phyloP scores from a whole-genome alignment of 2,113 vertebrate species.

The Loxodonta africana region DNA sequence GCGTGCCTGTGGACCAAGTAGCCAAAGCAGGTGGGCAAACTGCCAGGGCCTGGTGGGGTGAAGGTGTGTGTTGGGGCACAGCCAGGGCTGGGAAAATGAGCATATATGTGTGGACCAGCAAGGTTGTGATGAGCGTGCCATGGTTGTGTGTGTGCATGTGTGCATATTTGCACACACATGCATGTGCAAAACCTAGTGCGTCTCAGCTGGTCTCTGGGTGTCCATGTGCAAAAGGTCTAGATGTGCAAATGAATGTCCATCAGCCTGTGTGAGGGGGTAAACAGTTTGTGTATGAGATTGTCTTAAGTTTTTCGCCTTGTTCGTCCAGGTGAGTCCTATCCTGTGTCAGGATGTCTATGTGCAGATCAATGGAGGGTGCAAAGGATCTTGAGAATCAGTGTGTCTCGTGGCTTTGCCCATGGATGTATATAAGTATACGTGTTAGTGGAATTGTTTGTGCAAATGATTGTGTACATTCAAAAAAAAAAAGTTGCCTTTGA shows the following conservation, averaged over 20 bases:
- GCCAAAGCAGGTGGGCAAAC: slow-evolving; percentile 91
- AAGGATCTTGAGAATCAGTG: neutral
- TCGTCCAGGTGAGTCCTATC: neutral
- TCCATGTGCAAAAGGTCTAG: neutral
- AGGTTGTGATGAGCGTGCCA: neutral
- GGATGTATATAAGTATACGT: neutral
- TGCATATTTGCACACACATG: too few species aligned
- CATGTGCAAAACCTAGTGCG: neutral
- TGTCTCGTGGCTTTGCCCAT: neutral
- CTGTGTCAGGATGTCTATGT: neutral
- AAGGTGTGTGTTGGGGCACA: neutral
- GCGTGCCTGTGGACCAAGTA: slow-evolving; percentile 91
- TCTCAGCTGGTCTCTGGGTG: neutral
- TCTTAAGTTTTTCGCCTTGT: neutral
- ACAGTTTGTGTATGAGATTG: neutral
- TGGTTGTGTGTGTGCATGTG: neutral
- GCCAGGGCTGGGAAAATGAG: neutral
- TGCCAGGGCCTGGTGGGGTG: neutral
- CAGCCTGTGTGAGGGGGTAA: neutral
- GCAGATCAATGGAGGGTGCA: neutral
- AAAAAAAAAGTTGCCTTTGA: too few species aligned
- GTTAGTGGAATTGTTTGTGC: neutral
- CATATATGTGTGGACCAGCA: neutral
- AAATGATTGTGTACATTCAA: neutral
- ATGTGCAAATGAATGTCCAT: neutral